Percentiles rank a stretch among this genome's conserved stretches.
Evolutionary conservation across 1,140 invertebrate species (phyloP).

Genomic region (Drosophila burlai): DNA sequence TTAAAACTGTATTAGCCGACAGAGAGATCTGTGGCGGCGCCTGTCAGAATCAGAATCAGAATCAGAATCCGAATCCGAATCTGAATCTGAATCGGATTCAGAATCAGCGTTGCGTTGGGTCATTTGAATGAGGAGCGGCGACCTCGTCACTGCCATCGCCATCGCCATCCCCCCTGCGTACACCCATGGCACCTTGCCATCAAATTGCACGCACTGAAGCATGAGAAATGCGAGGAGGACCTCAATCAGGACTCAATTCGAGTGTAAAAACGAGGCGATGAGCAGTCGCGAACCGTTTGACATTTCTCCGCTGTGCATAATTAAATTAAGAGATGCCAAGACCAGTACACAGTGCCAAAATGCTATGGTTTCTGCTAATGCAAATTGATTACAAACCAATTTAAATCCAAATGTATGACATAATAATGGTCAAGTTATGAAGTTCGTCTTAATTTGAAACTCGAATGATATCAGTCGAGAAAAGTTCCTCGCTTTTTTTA

Average conservation of each 20-base stretch:
- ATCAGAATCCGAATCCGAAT: conserved; percentile 36
- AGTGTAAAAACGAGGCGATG: conserved; percentile 75
- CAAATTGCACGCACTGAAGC: conserved; percentile 77
- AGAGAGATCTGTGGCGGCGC: conserved; percentile 35
- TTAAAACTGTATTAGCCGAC: conserved; percentile 75
- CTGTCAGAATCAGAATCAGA: conserved; percentile 72
- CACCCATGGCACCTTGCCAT: conserved; percentile 34
- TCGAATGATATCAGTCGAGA: too few relatives aligned
- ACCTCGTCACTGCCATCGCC: neutral
- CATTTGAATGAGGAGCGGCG: conserved; percentile 71
- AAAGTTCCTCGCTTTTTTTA: too few relatives aligned
- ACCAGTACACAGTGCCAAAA: conserved; percentile 16
- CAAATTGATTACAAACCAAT: too few relatives aligned
- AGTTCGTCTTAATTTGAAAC: too few relatives aligned
- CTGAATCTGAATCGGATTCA: conserved; percentile 53
- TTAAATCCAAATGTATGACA: too few relatives aligned
- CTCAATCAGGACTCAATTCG: conserved; percentile 72
- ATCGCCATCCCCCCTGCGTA: neutral
- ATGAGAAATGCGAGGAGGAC: conserved; percentile 68
- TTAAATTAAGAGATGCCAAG: conserved; percentile 72
- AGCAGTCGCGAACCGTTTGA: conserved; percentile 68
- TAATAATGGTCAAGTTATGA: too few relatives aligned
- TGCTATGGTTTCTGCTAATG: too few relatives aligned
- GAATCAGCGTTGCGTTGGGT: conserved; percentile 59
- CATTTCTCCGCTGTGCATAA: conserved; percentile 77